phyloP scores from a whole-genome alignment of 2,888 invertebrate species.

The Caenorhabditis afra region DNA sequence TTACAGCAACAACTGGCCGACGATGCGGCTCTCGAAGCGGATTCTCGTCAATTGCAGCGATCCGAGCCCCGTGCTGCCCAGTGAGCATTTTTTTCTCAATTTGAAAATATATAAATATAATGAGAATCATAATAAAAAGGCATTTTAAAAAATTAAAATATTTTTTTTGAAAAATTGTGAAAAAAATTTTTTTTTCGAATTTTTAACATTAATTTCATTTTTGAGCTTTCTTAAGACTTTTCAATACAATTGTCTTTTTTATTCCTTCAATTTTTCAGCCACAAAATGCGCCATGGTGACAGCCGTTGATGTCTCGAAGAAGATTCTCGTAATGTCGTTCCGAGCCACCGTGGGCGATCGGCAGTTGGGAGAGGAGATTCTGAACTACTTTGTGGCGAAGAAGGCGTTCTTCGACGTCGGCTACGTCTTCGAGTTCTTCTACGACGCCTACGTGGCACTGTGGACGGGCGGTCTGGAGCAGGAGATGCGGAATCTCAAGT shows the following conservation, averaged over 20 bases:
- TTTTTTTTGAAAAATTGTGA: too few species aligned
- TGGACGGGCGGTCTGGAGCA: conserved; percentile 51
- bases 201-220: neutral
- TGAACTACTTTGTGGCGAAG: conserved; percentile 47
- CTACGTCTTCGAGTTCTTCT: conserved; percentile 58
- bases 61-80: conserved; percentile 40
- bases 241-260: too few species aligned
- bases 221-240: too few species aligned
- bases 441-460: conserved; percentile 50
- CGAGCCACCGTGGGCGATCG: conserved; percentile 40
- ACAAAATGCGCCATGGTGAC: conserved; percentile 54
- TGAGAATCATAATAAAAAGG: too few species aligned
- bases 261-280: too few species aligned
- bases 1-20: conserved; percentile 58
- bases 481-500: conserved; percentile 54
- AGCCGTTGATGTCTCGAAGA: conserved; percentile 44
- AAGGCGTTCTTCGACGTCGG: conserved; percentile 57
- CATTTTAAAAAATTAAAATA: too few species aligned
- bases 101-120: too few species aligned
- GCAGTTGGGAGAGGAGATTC: conserved; percentile 50
- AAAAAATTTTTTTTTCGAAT: too few species aligned
- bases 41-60: conserved; percentile 54
- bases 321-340: conserved; percentile 53
- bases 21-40: conserved; percentile 44
- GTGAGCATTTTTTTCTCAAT: too few species aligned